Evolutionary conservation across 2,888 invertebrate genomes (phyloP).

Genomic region (Hirtodrosophila histrioides): DNA sequence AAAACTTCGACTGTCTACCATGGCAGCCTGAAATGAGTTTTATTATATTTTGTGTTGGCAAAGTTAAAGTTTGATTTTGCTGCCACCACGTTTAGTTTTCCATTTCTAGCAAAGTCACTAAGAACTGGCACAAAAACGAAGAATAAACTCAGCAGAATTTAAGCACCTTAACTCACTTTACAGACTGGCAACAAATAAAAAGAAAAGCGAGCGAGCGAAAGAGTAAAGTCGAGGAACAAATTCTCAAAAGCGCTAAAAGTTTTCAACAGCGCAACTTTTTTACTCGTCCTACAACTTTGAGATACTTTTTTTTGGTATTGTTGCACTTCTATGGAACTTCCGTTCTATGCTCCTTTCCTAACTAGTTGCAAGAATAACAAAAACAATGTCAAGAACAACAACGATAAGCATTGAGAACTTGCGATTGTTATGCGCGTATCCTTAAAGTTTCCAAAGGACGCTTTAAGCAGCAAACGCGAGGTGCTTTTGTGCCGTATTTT

Average conservation of each 20-base stretch:
- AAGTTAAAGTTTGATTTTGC: constrained; percentile 25
- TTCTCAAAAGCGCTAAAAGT: constrained; percentile 60
- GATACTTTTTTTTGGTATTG: constrained; percentile 45
- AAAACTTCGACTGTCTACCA: too few species aligned
- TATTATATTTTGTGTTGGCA: constrained; percentile 21
- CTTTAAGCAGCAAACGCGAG: constrained; percentile 30
- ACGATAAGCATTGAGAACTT: constrained; percentile 35
- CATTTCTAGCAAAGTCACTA: constrained; percentile 40
- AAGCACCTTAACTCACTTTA: constrained; percentile 65
- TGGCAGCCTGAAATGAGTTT: not conserved
- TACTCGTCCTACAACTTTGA: constrained; percentile 50
- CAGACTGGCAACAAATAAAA: constrained; percentile 7
- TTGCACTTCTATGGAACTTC: constrained; percentile 42
- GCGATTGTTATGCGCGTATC: constrained; percentile 46
- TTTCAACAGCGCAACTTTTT: constrained; percentile 54
- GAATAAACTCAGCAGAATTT: constrained; percentile 54
- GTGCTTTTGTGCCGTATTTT: constrained; percentile 49
- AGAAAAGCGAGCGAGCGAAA: not conserved
- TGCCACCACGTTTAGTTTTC: constrained; percentile 43
- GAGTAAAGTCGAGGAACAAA: constrained; percentile 34
- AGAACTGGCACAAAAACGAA: constrained; percentile 37
- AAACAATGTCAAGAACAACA: constrained; percentile 63
- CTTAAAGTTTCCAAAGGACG: constrained; percentile 47
- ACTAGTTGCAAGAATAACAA: constrained; percentile 47
- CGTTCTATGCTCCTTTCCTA: constrained; percentile 30